Base-by-base conservation (phyloP, 2,797 vertebrate genomes). In the Crenuchus spilurus region DNA sequence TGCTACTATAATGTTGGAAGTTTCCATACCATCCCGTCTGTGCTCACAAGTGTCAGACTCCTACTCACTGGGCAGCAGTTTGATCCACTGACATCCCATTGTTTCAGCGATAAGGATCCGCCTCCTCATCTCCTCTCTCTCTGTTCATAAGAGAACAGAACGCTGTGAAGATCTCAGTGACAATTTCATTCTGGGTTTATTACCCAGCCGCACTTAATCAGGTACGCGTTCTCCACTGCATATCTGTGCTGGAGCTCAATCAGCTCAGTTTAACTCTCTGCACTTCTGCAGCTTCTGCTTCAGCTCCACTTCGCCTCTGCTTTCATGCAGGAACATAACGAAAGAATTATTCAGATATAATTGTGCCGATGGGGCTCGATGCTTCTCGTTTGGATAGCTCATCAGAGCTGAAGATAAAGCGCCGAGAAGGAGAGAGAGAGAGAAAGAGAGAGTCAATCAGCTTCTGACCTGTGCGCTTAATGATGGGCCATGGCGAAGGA, bases 401-500 rank as follows among this genome's bases (percentile, higher is more conserved):
- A 28, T 63, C 60, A 42, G 60, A 14, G 39, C 60, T 5, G 1
- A 9, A 2, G 20, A 28, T 14, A 24, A 24, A 26, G 57, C 2
- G 20, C n/a, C n/a, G n/a, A 49, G 48, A 51, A 20, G 20, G 48
- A 51, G n/a, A 20, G 9, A 70, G 54, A 14, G 54, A 57, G 14
- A 16, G 52, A 48, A 31, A 33, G n/a, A 52, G 22, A 41, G 44
- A 51, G 30, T 49, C 33, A 62, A 26, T 58, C 44, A 72, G 31
- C 2, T 16, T 48, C 16, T 72, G 42, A 61, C 69, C 69, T 58
- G 22, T 8, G 11, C 13, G 24, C 42, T 39, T 62, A 72, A 78
- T 2, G 6, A 86, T 7, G 70, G 75, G 28, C 42, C 79, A 79
- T 70, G 82, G 60, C 13, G 1, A 22, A 28, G n/a, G 22, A 13